phyloP scores from a whole-genome alignment of 1,140 invertebrate genomes.

The Ceratosolen solmsi region DNA sequence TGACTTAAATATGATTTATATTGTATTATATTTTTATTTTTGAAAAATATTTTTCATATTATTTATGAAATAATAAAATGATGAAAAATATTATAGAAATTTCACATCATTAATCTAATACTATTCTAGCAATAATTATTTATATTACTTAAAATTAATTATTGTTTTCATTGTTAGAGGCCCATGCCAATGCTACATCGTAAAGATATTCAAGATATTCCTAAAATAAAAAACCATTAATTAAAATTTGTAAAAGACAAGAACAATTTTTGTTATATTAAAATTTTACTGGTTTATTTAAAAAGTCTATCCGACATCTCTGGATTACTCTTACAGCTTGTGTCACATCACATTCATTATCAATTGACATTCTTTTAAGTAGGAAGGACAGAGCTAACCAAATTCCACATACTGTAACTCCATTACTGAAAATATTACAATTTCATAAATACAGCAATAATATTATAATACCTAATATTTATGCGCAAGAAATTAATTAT shows the following conservation, averaged over 20 bases:
- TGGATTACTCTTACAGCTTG: constrained; percentile 20
- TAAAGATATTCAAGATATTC: constrained; percentile 46
- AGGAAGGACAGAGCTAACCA: constrained; percentile 42
- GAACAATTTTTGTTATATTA: not conserved
- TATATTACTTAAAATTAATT: not conserved
- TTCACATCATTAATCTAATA: too few species aligned
- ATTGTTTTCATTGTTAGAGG: not conserved
- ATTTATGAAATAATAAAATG: not conserved
- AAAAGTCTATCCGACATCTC: constrained; percentile 37
- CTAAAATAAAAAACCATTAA: constrained; percentile 20
- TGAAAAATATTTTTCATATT: too few species aligned
- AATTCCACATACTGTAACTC: constrained; percentile 45
- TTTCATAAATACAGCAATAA: not conserved
- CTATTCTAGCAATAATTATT: not conserved
- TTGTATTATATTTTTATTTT: too few species aligned
- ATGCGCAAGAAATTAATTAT: too few species aligned
- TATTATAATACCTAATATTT: too few species aligned
- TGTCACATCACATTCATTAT: constrained; percentile 44
- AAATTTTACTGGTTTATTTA: constrained; percentile 35
- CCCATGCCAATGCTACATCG: constrained; percentile 26
- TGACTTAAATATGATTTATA: too few species aligned
- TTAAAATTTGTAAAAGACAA: not conserved
- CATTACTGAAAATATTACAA: constrained; percentile 33
- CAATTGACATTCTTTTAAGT: constrained; percentile 34
- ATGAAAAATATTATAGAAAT: not conserved